Conservation (phyloP, 2,888 invertebrate genomes). For the Aspidiotus destructor region DNA sequence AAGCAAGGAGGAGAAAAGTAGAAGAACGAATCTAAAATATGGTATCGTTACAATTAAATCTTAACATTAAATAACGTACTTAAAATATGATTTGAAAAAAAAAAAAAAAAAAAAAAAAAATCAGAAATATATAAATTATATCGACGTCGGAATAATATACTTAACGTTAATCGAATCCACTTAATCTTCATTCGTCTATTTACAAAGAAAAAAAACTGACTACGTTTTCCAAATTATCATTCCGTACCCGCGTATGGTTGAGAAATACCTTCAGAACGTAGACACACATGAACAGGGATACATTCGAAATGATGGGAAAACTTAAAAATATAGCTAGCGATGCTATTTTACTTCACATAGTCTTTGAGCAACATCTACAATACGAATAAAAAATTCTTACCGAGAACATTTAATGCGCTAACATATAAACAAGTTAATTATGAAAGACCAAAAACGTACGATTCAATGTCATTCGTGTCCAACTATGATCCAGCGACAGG, state of each 20-base stretch:
- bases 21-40: neutral
- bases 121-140: neutral
- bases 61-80: neutral
- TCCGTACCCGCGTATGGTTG: neutral
- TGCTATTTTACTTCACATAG: no score
- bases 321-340: no score
- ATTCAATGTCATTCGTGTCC: no score
- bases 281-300: no score
- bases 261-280: no score
- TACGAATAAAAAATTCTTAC: no score
- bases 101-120: neutral
- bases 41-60: slow-evolving; percentile 2
- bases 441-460: no score
- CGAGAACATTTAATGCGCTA: no score
- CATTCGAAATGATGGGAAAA: no score
- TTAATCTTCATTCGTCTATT: neutral
- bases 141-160: neutral
- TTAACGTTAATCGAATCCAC: neutral
- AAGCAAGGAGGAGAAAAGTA: neutral
- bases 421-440: no score
- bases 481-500: no score
- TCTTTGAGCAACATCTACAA: no score
- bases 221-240: neutral
- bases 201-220: slow-evolving; percentile 2
- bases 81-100: neutral